phyloP scores from a whole-genome alignment of 2,797 vertebrate genomes.

The Alectoris magna region DNA sequence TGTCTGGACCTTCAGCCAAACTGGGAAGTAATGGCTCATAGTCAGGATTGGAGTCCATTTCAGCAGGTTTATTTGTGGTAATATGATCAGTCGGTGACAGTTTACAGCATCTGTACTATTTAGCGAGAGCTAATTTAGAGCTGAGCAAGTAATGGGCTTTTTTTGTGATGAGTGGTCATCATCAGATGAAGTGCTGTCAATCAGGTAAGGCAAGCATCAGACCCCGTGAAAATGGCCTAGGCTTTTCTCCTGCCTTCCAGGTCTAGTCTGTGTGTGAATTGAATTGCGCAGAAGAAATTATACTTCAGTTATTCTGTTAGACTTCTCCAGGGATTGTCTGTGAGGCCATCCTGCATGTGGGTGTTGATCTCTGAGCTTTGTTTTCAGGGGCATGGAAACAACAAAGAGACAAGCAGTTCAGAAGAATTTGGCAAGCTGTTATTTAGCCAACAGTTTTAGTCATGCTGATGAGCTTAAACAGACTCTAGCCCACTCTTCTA shows the following conservation, averaged over 20 bases:
- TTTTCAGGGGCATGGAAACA: slow-evolving; percentile 13
- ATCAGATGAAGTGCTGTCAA: not conserved
- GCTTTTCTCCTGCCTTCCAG: slow-evolving; percentile 1
- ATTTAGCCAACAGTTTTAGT: slow-evolving; percentile 10
- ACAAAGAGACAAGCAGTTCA: slow-evolving; percentile 5
- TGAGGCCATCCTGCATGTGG: not conserved
- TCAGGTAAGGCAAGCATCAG: not conserved
- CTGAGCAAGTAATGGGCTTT: not conserved
- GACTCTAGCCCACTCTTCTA: not conserved
- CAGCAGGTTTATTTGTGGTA: not conserved
- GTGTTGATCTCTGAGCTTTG: slow-evolving; percentile 28
- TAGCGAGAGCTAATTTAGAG: slow-evolving; percentile 13
- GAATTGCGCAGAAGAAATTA: not conserved
- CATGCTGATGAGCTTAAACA: not conserved
- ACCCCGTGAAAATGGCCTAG: not conserved
- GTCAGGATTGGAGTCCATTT: not conserved
- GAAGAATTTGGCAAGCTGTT: slow-evolving; percentile 36
- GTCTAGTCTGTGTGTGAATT: not conserved
- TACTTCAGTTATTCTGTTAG: not conserved
- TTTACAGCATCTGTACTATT: slow-evolving; percentile 5
- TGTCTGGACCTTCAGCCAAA: not conserved
- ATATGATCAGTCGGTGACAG: not conserved
- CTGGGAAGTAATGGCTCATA: not conserved
- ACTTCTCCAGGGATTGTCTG: not conserved
- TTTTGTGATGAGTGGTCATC: not conserved